Percentiles rank a stretch among this genome's conserved stretches.
Evolutionary conservation across 1,140 invertebrate species (phyloP).

Genomic region (Akabosia matsudoensis): DNA sequence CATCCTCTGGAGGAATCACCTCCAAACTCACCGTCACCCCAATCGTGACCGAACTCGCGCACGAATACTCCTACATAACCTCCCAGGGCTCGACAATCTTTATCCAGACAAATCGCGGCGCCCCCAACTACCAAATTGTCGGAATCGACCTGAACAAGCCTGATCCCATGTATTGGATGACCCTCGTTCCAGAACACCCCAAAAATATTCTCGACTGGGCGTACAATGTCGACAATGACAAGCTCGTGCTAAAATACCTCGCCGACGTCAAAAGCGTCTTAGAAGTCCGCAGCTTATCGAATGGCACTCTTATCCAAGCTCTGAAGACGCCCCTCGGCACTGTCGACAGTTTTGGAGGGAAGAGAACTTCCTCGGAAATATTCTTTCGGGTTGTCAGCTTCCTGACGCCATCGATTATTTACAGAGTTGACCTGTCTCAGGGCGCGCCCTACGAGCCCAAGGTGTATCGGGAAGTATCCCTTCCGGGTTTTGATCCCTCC

Average conservation of each 20-base stretch:
- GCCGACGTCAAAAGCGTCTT: slow-evolving; percentile 52
- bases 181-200: slow-evolving; percentile 78
- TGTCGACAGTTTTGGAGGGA: slow-evolving; percentile 69
- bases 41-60: slow-evolving; percentile 83
- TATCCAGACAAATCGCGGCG: slow-evolving; percentile 89
- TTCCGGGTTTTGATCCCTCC: neutral
- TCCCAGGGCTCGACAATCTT: slow-evolving; percentile 78
- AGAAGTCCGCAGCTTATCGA: slow-evolving; percentile 71
- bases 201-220: slow-evolving; percentile 87
- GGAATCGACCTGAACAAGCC: slow-evolving; percentile 81
- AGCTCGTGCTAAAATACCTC: slow-evolving; percentile 27
- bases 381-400: slow-evolving; percentile 94
- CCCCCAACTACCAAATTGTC: slow-evolving; percentile 86
- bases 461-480: neutral
- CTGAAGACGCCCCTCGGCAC: slow-evolving; percentile 68
- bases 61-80: slow-evolving; percentile 92
- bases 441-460: slow-evolving; percentile 31
- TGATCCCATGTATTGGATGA: slow-evolving; percentile 73
- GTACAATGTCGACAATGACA: slow-evolving; percentile 49
- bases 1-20: slow-evolving; percentile 58
- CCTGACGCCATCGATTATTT: slow-evolving; percentile 84
- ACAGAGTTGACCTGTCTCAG: slow-evolving; percentile 74
- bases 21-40: slow-evolving; percentile 64
- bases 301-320: slow-evolving; percentile 66
- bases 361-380: slow-evolving; percentile 79